phyloP scores from a whole-genome alignment of 2,113 vertebrate species.

The Meleagris gallopavo region DNA sequence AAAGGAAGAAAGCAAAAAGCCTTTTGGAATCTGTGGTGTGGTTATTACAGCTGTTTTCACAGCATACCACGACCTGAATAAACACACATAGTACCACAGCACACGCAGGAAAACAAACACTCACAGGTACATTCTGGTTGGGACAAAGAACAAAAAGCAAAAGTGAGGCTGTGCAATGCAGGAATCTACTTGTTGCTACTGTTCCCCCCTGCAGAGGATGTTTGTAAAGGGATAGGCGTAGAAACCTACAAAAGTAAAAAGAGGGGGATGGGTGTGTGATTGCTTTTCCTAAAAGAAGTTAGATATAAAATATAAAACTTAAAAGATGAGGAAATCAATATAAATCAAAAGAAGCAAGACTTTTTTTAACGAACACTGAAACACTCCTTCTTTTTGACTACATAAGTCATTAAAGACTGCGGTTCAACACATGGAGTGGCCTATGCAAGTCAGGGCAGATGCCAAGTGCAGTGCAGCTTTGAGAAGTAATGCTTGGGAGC shows the following conservation, averaged over 20 bases:
- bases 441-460: slow-evolving; percentile 48
- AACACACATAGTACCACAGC: not conserved
- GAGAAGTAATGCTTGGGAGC: not conserved
- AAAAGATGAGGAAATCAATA: not conserved
- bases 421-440: not conserved
- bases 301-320: not conserved
- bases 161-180: not conserved
- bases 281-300: not conserved
- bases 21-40: not conserved
- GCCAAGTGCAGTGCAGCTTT: not conserved
- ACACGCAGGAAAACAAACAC: not conserved
- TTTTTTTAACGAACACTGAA: not conserved
- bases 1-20: not conserved
- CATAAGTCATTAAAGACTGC: not conserved
- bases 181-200: not conserved
- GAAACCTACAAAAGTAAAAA: not conserved
- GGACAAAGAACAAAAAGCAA: not conserved
- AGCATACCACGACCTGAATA: not conserved
- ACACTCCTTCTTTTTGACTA: not conserved
- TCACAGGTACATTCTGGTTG: not conserved
- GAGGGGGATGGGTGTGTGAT: not conserved
- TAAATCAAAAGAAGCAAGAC: not conserved
- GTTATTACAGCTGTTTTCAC: not conserved
- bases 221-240: not conserved
- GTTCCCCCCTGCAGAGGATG: not conserved